Evolutionary conservation across 2,888 invertebrate species (phyloP).

Genomic region (Limnephilus marmoratus): DNA sequence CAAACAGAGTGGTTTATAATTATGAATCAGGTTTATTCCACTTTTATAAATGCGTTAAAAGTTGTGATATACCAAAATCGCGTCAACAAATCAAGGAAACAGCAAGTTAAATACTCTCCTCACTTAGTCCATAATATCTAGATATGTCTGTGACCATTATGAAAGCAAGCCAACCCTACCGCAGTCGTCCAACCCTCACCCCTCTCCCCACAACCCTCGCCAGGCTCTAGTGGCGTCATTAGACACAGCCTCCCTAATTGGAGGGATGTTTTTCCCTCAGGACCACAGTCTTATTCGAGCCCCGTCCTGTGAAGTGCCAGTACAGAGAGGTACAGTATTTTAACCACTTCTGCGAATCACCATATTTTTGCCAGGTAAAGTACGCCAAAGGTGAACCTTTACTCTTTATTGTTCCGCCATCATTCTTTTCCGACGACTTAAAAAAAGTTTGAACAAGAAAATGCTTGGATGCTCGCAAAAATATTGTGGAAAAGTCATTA

Average conservation of each 20-base stretch:
- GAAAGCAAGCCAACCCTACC: constrained; percentile 23
- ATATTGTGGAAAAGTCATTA: not conserved
- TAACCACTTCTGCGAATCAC: constrained; percentile 17
- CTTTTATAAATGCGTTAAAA: not conserved
- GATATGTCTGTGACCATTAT: constrained; percentile 43
- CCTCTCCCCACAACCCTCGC: not conserved
- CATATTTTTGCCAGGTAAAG: constrained; percentile 15
- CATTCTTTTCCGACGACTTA: not conserved
- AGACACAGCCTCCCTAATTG: constrained; percentile 64
- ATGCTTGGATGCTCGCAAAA: not conserved
- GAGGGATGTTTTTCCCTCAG: constrained; percentile 64
- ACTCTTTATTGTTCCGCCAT: not conserved
- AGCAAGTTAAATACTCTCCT: not conserved
- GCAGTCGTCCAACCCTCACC: constrained; percentile 19
- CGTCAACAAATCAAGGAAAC: not conserved
- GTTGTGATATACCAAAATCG: not conserved
- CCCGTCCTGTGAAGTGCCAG: constrained; percentile 50
- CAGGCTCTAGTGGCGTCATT: constrained; percentile 64
- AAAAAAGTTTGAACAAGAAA: not conserved
- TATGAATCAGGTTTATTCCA: not conserved
- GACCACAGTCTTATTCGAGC: constrained; percentile 46
- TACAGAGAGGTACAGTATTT: not conserved
- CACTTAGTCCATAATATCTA: constrained; percentile 16
- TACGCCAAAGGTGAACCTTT: not conserved
- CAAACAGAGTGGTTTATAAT: no score